Evolutionary conservation across 2,797 vertebrate genomes (phyloP), one percentile per base, ranked within the genome.

Genomic region (Hoplostethus atlanticus): DNA sequence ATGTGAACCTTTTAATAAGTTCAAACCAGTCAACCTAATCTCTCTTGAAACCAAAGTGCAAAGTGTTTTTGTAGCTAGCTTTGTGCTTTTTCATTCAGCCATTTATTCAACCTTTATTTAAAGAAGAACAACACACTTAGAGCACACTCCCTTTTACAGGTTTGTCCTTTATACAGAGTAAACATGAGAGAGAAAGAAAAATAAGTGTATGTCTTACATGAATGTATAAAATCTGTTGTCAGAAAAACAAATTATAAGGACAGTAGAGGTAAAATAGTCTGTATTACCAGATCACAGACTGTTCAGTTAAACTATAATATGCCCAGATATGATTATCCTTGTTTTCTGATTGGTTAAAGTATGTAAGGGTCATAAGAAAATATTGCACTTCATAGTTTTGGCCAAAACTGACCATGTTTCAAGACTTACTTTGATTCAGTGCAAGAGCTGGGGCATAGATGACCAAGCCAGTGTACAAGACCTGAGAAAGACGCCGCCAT

Each of bases 371-470:
- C 44, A 46, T 13, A 46, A 46, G 28, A 46, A 13, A 46, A 15
- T 16, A 15, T 5, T 54, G 11, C 30, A 6, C 12, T 52, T 34
- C 11, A 50, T 30, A 17, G 15, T 1, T 25, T 10, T 31, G 44
- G 17, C 7, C 13, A 55, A 42, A 55, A 17, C 10, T 34, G 12
- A 17, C 15, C 38, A 2, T 42, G 30, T 55, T 30, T 21, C n/a
- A 44, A 11, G 17, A 89, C 95, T 93, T 91, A 96, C 95, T 95
- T 87, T 96, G 95, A 84, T 95, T 96, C 17, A 96, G 78, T 46
- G 95, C 95, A 8, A 96, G 92, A 64, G 95, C 95, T 47, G 95
- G 95, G 34, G 95, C 95, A 25, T 95, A 96, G 73, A 96, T 95
- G 59, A 95, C 95, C 90, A 96, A 83, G 15, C 95, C 95, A 0